phyloP scores from a whole-genome alignment of 2,797 vertebrate species.

The Simalia tracyae region DNA sequence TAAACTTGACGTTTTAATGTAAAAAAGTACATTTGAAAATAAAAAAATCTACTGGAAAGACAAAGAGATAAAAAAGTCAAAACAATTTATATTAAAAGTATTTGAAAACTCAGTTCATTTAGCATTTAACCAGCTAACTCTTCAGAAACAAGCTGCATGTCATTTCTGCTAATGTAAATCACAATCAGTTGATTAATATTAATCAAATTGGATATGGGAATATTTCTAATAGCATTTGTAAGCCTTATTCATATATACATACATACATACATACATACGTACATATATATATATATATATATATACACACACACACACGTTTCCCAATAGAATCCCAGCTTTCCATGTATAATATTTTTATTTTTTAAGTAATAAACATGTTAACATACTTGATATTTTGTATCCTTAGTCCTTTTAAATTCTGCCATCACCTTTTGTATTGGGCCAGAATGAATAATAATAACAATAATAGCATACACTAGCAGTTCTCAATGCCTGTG shows the following conservation, averaged over 20 bases:
- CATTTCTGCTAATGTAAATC: conserved; percentile 30
- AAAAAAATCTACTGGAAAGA: not conserved
- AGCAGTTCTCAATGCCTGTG: accelerated
- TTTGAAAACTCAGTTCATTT: not conserved
- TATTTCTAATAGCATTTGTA: not conserved
- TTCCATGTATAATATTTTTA: conserved; percentile 46
- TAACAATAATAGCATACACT: not conserved
- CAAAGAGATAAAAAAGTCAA: not conserved
- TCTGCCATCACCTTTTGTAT: not conserved
- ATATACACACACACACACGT: not conserved
- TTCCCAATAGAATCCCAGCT: conserved; percentile 41
- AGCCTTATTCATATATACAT: conserved; percentile 40
- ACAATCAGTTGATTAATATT: conserved; percentile 24
- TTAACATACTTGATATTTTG: conserved; percentile 30
- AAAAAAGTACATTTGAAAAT: not conserved
- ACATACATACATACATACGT: too few species aligned
- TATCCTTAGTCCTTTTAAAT: not conserved
- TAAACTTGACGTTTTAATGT: not conserved
- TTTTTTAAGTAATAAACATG: not conserved
- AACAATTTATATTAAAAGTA: not conserved
- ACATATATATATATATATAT: not conserved
- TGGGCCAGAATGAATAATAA: not conserved
- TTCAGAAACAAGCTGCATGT: conserved; percentile 5
- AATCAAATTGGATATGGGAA: conserved; percentile 43
- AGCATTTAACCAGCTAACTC: not conserved